phyloP scores from a whole-genome alignment of 2,888 invertebrate species.

The Gonocerus acuteangulatus region DNA sequence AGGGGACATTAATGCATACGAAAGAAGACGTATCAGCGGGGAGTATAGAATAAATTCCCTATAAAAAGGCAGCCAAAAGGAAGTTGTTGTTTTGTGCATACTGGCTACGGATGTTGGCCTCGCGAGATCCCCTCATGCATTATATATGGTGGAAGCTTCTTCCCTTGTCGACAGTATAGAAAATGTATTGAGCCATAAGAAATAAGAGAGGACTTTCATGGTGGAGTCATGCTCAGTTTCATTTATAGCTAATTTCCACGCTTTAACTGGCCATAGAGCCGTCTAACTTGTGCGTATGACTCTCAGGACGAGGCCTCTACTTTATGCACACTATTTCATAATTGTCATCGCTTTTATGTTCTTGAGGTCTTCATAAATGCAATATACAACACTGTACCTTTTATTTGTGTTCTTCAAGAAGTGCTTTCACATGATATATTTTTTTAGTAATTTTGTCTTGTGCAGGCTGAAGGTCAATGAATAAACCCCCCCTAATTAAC shows the following conservation, averaged over 20 bases:
- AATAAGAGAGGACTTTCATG: slow-evolving; percentile 1
- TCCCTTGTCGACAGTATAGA: background rate
- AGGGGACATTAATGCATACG: slow-evolving; percentile 19
- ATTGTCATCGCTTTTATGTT: too few relatives aligned
- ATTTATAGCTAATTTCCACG: slow-evolving; percentile 2
- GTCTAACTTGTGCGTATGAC: background rate
- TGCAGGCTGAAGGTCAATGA: too few relatives aligned
- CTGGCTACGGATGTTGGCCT: background rate
- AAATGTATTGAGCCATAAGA: slow-evolving; percentile 12
- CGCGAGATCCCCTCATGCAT: slow-evolving; percentile 18
- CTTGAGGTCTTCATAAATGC: background rate
- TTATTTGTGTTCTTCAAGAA: background rate
- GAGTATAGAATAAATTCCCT: slow-evolving; percentile 17
- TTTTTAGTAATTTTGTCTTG: too few relatives aligned
- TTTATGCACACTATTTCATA: background rate
- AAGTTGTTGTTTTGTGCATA: slow-evolving; percentile 15
- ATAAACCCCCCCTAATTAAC: too few relatives aligned
- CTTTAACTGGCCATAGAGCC: background rate
- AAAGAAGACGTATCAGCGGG: slow-evolving; percentile 18
- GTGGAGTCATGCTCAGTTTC: background rate
- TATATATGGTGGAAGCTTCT: slow-evolving; percentile 5
- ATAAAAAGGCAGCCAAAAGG: slow-evolving; percentile 9
- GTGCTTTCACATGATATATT: too few relatives aligned
- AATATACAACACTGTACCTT: background rate
- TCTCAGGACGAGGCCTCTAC: background rate